Evolutionary conservation across 2,113 vertebrate species (phyloP).

Genomic region (Zapus hudsonius): DNA sequence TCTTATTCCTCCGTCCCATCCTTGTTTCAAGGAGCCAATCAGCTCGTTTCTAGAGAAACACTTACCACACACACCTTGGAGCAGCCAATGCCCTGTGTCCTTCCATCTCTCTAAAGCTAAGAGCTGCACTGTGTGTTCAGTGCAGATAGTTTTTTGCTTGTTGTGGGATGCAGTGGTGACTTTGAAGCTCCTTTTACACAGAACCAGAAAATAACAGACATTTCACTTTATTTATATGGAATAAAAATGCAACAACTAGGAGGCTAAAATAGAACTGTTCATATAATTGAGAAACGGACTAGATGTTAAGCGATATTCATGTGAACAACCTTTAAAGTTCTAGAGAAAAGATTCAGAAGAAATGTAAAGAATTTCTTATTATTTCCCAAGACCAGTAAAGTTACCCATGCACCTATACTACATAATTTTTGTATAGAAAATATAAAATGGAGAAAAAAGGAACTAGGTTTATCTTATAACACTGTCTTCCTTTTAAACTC

Average conservation of each 20-base stretch:
- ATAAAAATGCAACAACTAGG: neutral
- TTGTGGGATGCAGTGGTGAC: neutral
- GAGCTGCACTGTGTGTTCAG: neutral
- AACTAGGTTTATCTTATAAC: accelerated
- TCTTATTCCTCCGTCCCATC: neutral
- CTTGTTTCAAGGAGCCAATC: neutral
- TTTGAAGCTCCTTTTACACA: neutral
- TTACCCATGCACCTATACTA: neutral
- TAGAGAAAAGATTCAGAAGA: neutral
- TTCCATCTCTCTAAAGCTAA: neutral
- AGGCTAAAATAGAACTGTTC: neutral
- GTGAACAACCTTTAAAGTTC: neutral
- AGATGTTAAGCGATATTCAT: neutral
- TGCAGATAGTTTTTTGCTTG: neutral
- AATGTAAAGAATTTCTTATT: neutral
- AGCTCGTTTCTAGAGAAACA: too few species aligned
- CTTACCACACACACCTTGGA: too few species aligned
- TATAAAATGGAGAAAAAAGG: neutral
- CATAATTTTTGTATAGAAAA: neutral
- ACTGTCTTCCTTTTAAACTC: neutral
- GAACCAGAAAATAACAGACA: neutral
- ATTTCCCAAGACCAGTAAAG: neutral
- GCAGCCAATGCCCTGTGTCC: neutral
- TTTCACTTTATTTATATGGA: neutral
- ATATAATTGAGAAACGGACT: neutral